phyloP scores from a whole-genome alignment of 2,797 vertebrate genomes.

The Cheirogaleus major region DNA sequence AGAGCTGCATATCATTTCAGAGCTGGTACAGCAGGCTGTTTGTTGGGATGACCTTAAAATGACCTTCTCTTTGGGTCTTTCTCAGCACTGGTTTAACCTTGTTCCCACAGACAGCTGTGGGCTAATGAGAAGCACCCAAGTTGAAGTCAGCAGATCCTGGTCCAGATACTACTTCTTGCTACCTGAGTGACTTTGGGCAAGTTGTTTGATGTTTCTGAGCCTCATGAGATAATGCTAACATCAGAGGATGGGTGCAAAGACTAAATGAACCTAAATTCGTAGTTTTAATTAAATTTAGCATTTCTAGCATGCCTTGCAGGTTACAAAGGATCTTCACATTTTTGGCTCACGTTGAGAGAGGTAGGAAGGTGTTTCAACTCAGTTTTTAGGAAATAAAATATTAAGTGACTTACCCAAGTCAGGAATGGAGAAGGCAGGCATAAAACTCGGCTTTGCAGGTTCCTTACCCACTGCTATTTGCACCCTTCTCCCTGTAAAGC shows the following conservation, averaged over 20 bases:
- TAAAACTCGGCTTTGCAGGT: neutral
- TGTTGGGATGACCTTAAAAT: slow-evolving; percentile 73
- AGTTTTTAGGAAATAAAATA: neutral
- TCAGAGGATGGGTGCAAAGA: neutral
- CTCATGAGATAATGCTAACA: neutral
- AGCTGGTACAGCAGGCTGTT: slow-evolving; percentile 73
- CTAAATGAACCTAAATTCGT: neutral
- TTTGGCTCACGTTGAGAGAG: neutral
- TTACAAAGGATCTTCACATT: neutral
- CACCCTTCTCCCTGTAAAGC: neutral
- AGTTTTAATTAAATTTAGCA: slow-evolving; percentile 1
- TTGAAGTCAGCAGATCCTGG: neutral
- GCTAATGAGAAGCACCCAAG: slow-evolving; percentile 13
- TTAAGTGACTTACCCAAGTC: neutral
- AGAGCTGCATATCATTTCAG: slow-evolving; percentile 67
- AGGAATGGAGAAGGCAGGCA: neutral
- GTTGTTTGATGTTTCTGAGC: neutral
- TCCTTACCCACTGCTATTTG: neutral
- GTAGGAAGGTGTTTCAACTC: neutral
- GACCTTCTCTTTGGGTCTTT: slow-evolving; percentile 51
- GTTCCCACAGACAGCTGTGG: slow-evolving; percentile 54
- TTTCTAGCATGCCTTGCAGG: neutral
- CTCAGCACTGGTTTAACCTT: neutral
- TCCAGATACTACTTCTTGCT: neutral
- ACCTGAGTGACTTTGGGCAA: neutral